Percentiles rank a stretch among this genome's conserved stretches.
Evolutionary conservation across 2,113 vertebrate species (phyloP).

Genomic region (Psophia crepitans): DNA sequence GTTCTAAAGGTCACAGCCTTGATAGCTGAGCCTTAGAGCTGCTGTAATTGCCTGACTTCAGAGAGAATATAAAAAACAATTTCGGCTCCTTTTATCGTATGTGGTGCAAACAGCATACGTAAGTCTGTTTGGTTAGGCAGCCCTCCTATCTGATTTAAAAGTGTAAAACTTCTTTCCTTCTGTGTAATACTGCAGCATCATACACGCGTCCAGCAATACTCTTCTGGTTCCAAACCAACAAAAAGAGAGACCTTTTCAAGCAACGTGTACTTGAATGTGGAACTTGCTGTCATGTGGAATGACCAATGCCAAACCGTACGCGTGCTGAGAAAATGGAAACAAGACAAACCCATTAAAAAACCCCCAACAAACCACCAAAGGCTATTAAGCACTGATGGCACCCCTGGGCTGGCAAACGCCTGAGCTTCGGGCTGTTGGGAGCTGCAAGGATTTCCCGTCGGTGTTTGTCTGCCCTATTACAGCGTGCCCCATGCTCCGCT

Average conservation of each 20-base stretch:
- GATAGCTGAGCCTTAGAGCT: neutral
- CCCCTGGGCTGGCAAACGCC: neutral
- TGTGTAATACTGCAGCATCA: neutral
- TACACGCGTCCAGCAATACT: neutral
- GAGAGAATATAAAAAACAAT: neutral
- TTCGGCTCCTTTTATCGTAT: neutral
- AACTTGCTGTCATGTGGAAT: neutral
- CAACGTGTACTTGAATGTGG: neutral
- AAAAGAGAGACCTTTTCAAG: neutral
- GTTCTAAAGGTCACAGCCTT: neutral
- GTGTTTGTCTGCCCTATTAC: neutral
- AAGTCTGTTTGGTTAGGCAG: neutral
- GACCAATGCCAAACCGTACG: fast-evolving
- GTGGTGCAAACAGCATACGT: fast-evolving
- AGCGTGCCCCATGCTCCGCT: neutral
- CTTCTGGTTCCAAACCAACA: neutral
- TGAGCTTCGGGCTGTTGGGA: neutral
- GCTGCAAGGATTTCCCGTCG: neutral
- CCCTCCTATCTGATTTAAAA: neutral
- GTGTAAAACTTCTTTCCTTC: neutral
- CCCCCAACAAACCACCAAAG: no score
- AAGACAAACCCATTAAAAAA: neutral
- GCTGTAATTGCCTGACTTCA: neutral
- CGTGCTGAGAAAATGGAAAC: neutral
- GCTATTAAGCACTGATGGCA: neutral